A percentile compares a stretch with the other conserved stretches of the same genome.
Conservation (phyloP, 2,888 invertebrate genomes). For the Apodemia hepburni region DNA sequence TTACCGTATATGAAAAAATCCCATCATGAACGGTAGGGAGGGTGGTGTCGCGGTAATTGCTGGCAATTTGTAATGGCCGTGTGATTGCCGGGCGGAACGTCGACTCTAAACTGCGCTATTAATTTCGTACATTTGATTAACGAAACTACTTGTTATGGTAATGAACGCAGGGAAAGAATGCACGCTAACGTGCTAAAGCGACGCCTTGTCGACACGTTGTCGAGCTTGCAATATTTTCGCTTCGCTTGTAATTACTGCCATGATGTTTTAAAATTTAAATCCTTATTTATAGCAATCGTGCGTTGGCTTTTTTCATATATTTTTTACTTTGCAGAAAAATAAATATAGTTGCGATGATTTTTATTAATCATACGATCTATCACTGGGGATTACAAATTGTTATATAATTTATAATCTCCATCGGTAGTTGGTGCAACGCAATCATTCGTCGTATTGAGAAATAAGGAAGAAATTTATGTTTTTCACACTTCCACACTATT, state of each 20-base stretch:
- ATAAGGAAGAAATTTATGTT: too few relatives aligned
- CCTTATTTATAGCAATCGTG: constrained; percentile 41
- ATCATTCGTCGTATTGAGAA: too few relatives aligned
- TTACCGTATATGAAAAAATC: constrained; percentile 44
- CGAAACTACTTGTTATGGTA: constrained; percentile 79
- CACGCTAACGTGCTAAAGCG: constrained; percentile 70
- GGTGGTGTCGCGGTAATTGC: constrained; percentile 65
- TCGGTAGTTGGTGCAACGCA: too few relatives aligned
- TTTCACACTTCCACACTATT: too few relatives aligned
- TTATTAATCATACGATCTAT: too few relatives aligned
- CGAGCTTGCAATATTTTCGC: constrained; percentile 69
- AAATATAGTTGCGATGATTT: neutral
- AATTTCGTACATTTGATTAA: constrained; percentile 80
- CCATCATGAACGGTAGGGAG: constrained; percentile 49
- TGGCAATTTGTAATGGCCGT: constrained; percentile 75
- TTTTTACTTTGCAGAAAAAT: constrained; percentile 1
- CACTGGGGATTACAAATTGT: too few relatives aligned
- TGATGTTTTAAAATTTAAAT: constrained; percentile 49
- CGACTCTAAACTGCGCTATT: constrained; percentile 76
- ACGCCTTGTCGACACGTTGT: constrained; percentile 73
- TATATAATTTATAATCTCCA: too few relatives aligned
- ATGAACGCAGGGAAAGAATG: constrained; percentile 76
- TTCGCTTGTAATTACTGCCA: constrained; percentile 59
- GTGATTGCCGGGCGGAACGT: constrained; percentile 74
- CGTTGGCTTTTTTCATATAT: constrained; percentile 28